phyloP scores from a whole-genome alignment of 2,797 vertebrate genomes.

The Morus bassanus region DNA sequence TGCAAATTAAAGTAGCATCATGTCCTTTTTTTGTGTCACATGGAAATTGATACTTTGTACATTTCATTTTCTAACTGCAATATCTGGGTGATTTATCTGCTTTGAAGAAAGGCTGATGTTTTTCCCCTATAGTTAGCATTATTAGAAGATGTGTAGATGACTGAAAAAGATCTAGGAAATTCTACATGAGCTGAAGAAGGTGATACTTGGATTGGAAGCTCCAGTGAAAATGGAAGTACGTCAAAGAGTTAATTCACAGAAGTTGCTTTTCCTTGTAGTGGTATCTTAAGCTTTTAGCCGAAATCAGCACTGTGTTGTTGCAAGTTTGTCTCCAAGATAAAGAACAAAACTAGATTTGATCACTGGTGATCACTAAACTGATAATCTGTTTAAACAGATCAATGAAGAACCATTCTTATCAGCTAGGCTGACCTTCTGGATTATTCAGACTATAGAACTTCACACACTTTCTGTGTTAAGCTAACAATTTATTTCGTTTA shows the following conservation, averaged over 20 bases:
- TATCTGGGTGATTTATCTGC: neutral
- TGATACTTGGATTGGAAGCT: neutral
- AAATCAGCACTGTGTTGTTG: neutral
- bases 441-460: neutral
- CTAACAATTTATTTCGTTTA: neutral
- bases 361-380: neutral
- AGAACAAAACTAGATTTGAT: slow-evolving; percentile 1
- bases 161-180: neutral
- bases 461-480: neutral
- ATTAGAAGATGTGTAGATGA: neutral
- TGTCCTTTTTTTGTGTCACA: neutral
- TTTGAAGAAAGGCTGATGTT: neutral
- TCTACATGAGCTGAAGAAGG: neutral
- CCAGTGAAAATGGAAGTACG: neutral
- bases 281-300: neutral
- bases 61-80: neutral
- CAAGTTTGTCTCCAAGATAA: slow-evolving; percentile 3
- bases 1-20: neutral
- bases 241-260: neutral
- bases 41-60: neutral
- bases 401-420: neutral
- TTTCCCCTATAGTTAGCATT: neutral
- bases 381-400: neutral
- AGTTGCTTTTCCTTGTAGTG: neutral
- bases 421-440: neutral